Conservation (phyloP, 2,888 invertebrate genomes). For the Ophion costatus region DNA sequence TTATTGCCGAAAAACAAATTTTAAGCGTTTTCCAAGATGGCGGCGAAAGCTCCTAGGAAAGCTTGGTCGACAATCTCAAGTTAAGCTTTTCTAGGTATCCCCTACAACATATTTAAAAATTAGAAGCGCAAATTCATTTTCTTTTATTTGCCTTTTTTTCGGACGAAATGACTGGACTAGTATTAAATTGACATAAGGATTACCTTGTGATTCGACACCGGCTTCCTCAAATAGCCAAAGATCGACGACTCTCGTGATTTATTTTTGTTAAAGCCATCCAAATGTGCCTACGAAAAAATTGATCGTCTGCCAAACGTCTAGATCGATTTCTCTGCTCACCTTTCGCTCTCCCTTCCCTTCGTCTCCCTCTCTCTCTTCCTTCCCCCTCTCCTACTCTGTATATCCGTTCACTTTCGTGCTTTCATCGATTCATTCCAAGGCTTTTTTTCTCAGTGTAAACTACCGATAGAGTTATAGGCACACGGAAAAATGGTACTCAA, state of each 20-base stretch:
- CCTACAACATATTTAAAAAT: too few relatives aligned
- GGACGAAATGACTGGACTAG: too few relatives aligned
- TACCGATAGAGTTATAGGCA: not conserved
- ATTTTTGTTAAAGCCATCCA: slow-evolving; percentile 42
- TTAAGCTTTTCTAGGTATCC: too few relatives aligned
- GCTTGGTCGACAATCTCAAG: too few relatives aligned
- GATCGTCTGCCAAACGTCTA: slow-evolving; percentile 51
- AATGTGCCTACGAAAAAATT: slow-evolving; percentile 24
- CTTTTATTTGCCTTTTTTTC: too few relatives aligned
- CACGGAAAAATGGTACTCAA: not conserved
- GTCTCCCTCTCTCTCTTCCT: not conserved
- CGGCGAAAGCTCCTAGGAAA: too few relatives aligned
- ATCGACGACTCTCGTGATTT: slow-evolving; percentile 36
- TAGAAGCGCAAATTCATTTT: too few relatives aligned
- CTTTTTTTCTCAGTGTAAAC: not conserved
- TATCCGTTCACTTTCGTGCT: not conserved
- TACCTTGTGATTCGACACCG: slow-evolving; percentile 26
- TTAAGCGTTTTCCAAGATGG: too few relatives aligned
- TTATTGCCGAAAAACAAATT: too few relatives aligned
- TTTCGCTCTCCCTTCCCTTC: not conserved
- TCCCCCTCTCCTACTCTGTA: not conserved
- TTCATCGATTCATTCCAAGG: slow-evolving; percentile 9
- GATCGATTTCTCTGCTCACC: slow-evolving; percentile 18
- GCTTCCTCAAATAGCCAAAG: slow-evolving; percentile 29
- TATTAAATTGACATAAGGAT: not conserved